Evolutionary conservation across 2,113 vertebrate species (phyloP), one percentile per base, ranked within the genome.

Genomic region (Hippocampus comes): DNA sequence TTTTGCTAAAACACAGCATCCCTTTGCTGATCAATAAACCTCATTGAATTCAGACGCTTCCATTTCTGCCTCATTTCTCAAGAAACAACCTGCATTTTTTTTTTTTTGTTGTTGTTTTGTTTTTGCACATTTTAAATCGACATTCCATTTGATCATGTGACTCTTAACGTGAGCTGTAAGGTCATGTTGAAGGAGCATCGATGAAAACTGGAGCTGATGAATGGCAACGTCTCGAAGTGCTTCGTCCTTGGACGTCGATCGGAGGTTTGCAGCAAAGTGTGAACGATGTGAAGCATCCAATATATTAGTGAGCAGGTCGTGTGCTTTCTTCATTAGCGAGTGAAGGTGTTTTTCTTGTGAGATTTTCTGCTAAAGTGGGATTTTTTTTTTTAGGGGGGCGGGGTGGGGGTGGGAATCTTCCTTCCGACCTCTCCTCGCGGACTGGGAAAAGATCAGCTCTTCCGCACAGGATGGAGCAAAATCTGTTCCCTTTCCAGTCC

Each of bases 311-410:
- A 63, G 64, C 60, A 59, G 56, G 46, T 78, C 2, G 25, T 89
- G 84, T 86, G 89, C 87, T 88, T 85, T 86, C 51, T 78, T 55
- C 17, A 67, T 73, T 63, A 72, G 48, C 1, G 2, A 43, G n/a
- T 72, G 67, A 68, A 56, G 21, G 30, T 76, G 67, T 38, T 67
- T 71, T 68, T 65, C 71, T 60, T 70, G 42, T 70, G 51, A 71
- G 14, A 25, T 70, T 77, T 68, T 72, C 70, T 68, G 43, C 42
- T 75, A 59, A 63, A 61, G 65, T 79, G 73, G 51, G 67, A 71
- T 63, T 60, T 71, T 51, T 18, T 53, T 20, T 53, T 5, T 51
- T 7, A 20, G 20, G 51, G 20, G 14, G 48, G 48, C 1, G 49
- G 63, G 61, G 61, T 1, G 5, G 11, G 56, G 56, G 10, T 0